These are phyloP conservation scores for Galaxea fascicularis DNA, from an alignment of 92 coral and sea anemone species.

Conservation along the genomic window DNA sequence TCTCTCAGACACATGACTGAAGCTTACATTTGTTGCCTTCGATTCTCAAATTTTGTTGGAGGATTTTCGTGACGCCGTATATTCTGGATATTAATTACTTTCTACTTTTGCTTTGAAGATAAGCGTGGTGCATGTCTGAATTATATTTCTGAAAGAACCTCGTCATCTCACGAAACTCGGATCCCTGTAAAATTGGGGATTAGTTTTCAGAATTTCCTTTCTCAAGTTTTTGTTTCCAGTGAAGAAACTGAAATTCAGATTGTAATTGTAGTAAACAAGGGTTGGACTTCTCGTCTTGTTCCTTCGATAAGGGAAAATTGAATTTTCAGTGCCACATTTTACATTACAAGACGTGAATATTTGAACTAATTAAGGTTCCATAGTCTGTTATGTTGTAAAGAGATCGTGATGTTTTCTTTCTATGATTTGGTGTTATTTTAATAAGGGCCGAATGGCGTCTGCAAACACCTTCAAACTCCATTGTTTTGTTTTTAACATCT, in stretches of 20 bases:
- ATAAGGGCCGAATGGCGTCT: neutral
- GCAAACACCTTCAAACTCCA: neutral
- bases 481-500: neutral
- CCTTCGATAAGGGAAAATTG: too few species aligned
- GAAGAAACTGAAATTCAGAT: too few species aligned
- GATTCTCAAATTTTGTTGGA: neutral
- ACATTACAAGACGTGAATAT: too few species aligned
- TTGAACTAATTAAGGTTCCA: neutral
- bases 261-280: too few species aligned
- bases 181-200: neutral
- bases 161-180: neutral
- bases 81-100: neutral
- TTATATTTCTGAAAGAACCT: neutral
- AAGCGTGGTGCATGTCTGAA: neutral
- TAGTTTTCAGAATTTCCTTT: neutral
- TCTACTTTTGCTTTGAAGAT: neutral
- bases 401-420: neutral
- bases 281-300: too few species aligned
- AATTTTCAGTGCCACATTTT: too few species aligned
- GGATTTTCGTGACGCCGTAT: neutral
- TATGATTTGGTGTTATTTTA: too few species aligned
- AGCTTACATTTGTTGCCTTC: neutral
- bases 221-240: too few species aligned
- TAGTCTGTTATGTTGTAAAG: neutral
- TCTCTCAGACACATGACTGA: too few species aligned